Evolutionary conservation across 2,888 invertebrate species (phyloP).

Genomic region (Ypsolopha sequella): DNA sequence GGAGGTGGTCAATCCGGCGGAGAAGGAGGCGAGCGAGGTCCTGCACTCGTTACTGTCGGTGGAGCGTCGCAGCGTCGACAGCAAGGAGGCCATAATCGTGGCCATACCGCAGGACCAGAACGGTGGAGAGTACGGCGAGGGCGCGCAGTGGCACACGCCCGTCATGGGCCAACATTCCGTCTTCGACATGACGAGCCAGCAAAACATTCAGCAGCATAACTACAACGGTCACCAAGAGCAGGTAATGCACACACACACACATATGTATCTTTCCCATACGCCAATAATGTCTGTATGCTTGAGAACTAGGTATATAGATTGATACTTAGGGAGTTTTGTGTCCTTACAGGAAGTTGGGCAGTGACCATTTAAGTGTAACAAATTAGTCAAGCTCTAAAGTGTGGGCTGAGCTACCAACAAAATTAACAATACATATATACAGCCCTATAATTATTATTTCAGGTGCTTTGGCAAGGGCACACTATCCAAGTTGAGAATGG

Average conservation of each 20-base stretch:
- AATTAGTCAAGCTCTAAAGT: too few species aligned
- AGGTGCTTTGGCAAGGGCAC: conserved; percentile 77
- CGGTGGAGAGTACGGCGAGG: conserved; percentile 61
- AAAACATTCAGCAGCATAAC: conserved; percentile 56
- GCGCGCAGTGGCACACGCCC: conserved; percentile 75
- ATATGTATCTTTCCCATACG: neutral
- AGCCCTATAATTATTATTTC: conserved; percentile 27
- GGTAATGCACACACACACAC: conserved; percentile 23
- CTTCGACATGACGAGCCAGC: conserved; percentile 49
- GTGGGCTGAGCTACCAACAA: too few species aligned
- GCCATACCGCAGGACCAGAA: conserved; percentile 57
- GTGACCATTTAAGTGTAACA: too few species aligned
- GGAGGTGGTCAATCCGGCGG: conserved; percentile 75
- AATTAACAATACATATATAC: too few species aligned
- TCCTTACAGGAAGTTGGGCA: too few species aligned
- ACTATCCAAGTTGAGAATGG: conserved; percentile 74
- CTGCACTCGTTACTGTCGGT: conserved; percentile 76
- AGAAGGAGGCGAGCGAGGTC: conserved; percentile 80
- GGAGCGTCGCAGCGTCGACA: conserved; percentile 74
- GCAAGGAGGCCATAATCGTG: conserved; percentile 65
- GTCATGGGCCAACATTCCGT: conserved; percentile 69
- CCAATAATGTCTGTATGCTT: neutral
- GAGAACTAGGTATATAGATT: neutral
- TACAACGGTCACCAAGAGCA: conserved; percentile 66
- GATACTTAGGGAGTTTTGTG: neutral